These are phyloP conservation scores for Dysmachus trigonus DNA, from an alignment of 2,888 invertebrate species.

Conservation along the genomic window DNA sequence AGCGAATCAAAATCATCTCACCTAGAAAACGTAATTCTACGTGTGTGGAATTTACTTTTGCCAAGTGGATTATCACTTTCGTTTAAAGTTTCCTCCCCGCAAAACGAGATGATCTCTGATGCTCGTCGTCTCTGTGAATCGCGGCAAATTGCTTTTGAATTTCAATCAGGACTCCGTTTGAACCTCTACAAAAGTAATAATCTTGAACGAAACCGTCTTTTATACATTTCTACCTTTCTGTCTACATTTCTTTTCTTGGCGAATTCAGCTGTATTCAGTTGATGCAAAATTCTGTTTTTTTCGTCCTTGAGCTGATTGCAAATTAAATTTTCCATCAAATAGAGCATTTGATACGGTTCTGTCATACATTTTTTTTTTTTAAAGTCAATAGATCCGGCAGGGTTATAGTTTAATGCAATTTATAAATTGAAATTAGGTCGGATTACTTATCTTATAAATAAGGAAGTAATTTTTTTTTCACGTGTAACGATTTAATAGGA, in stretches of 20 bases:
- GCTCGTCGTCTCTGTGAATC: not conserved
- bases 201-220: not conserved
- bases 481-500: too few species aligned
- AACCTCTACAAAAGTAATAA: constrained; percentile 5
- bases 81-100: not conserved
- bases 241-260: not conserved
- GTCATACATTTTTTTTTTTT: too few species aligned
- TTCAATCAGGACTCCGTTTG: constrained; percentile 11
- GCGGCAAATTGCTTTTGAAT: constrained; percentile 16
- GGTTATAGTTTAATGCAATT: not conserved
- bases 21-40: constrained; percentile 9
- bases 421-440: not conserved
- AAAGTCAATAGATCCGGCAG: not conserved
- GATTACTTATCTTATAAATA: not conserved
- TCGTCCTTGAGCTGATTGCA: not conserved
- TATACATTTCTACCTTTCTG: not conserved
- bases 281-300: not conserved
- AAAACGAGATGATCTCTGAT: not conserved
- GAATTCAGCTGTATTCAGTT: not conserved
- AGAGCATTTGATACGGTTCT: not conserved
- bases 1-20: constrained; percentile 16
- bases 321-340: not conserved
- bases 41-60: constrained; percentile 18
- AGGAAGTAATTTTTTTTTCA: too few species aligned
- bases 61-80: not conserved